Base-by-base conservation (phyloP, 2,113 vertebrate genomes). In the Aythya baeri region DNA sequence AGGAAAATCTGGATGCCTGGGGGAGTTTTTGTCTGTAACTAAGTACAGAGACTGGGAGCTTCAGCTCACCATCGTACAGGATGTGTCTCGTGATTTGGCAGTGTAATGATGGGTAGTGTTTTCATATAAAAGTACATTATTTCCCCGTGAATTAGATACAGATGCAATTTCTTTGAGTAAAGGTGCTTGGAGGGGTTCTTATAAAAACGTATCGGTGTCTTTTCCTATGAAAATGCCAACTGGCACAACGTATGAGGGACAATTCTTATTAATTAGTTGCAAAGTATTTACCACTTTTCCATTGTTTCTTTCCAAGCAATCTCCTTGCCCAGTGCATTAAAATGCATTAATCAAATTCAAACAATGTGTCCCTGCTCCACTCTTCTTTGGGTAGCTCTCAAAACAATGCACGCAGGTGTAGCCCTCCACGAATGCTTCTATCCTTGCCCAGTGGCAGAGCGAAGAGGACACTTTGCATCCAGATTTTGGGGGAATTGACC, bases 131-230 rank as follows among this genome's bases (percentile, higher is more conserved):
- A 92, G 62, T 41, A 4, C 38, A 20, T 80, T 79, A 9, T 89
- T 92, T 93, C 85, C 54, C 55, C 74, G 50, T 87, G 86, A 77
- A 83, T 93, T 84, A 83, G 86, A 82, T 41, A 66, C 77, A 82
- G 86, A 54, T 96, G 88, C 79, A 55, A 89, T 95, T 90, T 85
- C 54, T 90, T 91, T 31, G 46, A 97, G 74, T 92, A 92, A 95
- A 93, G 62, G 59, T 73, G 73, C 52, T 81, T 78, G 79, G 62
- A 59, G 54, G n/a, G 34, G 7, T 75, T 93, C 66, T 86, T 90
- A 61, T 68, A 46, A 73, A 89, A 76, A 76, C 5, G 22, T 71
- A 11, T 94, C 83, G 85, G 43, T 85, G 50, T 91, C 89, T 88
- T 83, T 88, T 85, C 76, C 74, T 89, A 85, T 85, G 81, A 50